phyloP scores from a whole-genome alignment of 2,797 vertebrate species.

The Dermochelys coriacea region DNA sequence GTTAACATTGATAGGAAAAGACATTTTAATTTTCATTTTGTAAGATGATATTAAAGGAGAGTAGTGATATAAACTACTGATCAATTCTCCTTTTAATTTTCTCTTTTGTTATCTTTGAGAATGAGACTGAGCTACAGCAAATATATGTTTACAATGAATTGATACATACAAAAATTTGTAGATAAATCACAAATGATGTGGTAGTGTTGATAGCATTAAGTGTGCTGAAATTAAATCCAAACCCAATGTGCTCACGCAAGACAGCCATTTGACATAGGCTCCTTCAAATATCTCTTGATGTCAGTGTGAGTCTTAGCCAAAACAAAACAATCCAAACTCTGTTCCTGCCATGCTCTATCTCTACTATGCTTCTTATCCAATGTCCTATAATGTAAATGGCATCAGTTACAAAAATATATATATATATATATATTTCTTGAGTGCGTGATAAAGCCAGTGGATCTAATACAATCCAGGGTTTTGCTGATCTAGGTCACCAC shows the following conservation, averaged over 20 bases:
- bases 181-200: not conserved
- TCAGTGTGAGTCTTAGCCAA: not conserved
- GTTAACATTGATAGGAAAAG: slow-evolving; percentile 64
- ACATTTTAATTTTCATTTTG: not conserved
- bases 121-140: slow-evolving; percentile 24
- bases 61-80: not conserved
- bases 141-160: not conserved
- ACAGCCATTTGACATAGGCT: not conserved
- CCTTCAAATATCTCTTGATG: fast-evolving
- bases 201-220: not conserved
- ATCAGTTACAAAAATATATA: too few relatives aligned
- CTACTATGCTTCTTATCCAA: not conserved
- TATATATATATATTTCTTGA: too few relatives aligned
- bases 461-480: not conserved
- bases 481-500: not conserved
- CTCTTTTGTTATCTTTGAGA: slow-evolving; percentile 51
- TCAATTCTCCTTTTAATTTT: slow-evolving; percentile 20
- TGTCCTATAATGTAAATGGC: not conserved
- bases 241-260: fast-evolving
- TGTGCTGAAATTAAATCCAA: not conserved
- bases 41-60: not conserved
- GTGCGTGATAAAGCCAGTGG: not conserved
- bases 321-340: not conserved
- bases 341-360: not conserved
- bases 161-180: not conserved